Conservation (phyloP, 2,113 vertebrate species). For the Mus pahari region DNA sequence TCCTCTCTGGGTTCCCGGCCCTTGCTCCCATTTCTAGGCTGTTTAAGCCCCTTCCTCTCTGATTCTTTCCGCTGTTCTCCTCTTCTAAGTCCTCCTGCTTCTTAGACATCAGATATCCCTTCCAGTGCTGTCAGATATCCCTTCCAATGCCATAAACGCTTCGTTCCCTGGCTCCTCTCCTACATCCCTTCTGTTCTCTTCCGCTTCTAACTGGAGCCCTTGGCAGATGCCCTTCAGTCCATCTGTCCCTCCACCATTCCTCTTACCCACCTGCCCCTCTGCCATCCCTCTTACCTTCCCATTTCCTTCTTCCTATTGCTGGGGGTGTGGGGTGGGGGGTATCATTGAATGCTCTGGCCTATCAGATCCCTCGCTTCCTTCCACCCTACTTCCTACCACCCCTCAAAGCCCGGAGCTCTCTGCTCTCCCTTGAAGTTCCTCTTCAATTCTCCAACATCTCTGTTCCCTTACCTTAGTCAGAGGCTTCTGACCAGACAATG, state of each 20-base stretch:
- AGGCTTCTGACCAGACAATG: neutral
- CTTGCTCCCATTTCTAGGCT: neutral
- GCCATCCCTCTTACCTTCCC: neutral
- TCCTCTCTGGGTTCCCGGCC: neutral
- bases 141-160: neutral
- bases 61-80: too few species aligned
- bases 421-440: neutral
- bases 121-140: neutral
- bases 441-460: neutral
- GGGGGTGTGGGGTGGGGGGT: too few species aligned
- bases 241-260: too few species aligned
- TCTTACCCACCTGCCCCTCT: too few species aligned
- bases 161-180: too few species aligned
- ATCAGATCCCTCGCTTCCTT: neutral
- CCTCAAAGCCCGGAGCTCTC: neutral
- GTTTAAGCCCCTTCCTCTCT: too few species aligned
- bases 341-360: neutral
- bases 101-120: too few species aligned
- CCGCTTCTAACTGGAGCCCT: neutral
- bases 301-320: neutral
- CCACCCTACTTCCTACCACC: neutral
- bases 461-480: neutral
- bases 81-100: neutral
- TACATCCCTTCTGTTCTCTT: neutral
- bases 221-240: accelerated